phyloP scores from a whole-genome alignment of 2,888 invertebrate genomes.

The Luperina testacea region DNA sequence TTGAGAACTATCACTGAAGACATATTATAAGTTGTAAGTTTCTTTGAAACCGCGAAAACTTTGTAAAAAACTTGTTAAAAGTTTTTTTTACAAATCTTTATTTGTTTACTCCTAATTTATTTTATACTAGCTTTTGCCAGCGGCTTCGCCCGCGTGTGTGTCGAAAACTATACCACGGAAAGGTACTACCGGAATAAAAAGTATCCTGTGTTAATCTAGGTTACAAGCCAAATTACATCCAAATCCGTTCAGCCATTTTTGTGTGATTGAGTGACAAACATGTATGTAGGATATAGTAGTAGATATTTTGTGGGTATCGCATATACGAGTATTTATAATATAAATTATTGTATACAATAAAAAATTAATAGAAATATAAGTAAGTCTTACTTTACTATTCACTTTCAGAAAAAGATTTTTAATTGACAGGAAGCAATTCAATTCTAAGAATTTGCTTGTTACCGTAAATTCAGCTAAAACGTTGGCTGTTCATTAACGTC shows the following conservation, averaged over 20 bases:
- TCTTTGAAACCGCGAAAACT: neutral
- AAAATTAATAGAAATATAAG: neutral
- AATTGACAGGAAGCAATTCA: slow-evolving; percentile 1
- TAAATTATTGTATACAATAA: neutral
- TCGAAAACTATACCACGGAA: no score
- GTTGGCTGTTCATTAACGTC: neutral
- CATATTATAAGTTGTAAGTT: slow-evolving; percentile 22
- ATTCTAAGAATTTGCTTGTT: slow-evolving; percentile 24
- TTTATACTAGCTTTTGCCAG: neutral
- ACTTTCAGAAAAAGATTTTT: neutral
- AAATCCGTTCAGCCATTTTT: no score
- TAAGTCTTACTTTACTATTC: neutral
- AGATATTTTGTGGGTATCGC: neutral
- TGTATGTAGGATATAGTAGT: no score
- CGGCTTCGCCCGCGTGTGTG: neutral
- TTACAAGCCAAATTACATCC: no score
- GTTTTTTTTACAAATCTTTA: neutral
- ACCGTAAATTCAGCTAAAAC: neutral
- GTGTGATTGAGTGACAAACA: no score
- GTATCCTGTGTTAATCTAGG: no score
- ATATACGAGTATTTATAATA: neutral
- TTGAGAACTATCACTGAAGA: slow-evolving; percentile 9
- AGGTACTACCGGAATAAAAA: no score
- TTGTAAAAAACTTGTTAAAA: neutral
- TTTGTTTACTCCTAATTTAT: neutral